Percentiles rank a stretch among this genome's conserved stretches.
These are phyloP conservation scores for Chironomus tentans DNA, from an alignment of 2,888 invertebrate species.

Conservation along the genomic window DNA sequence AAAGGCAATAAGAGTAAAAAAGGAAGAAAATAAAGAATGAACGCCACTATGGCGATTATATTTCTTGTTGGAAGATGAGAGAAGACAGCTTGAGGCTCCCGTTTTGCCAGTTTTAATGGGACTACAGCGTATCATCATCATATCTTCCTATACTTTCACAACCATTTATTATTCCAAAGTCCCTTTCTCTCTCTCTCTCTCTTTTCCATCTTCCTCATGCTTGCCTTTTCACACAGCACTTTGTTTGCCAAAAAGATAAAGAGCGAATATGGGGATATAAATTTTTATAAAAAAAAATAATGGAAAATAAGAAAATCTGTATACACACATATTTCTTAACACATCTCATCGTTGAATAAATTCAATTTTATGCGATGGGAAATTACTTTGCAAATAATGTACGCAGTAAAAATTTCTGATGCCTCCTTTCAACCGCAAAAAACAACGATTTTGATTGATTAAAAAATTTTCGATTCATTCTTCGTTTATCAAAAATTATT, in stretches of 20 bases:
- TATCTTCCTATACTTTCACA: conserved; percentile 17
- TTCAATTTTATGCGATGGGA: no score
- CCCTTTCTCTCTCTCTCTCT: not conserved
- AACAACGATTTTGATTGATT: no score
- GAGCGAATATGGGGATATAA: conserved; percentile 17
- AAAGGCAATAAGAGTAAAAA: not conserved
- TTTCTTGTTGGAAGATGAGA: not conserved
- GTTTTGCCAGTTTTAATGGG: conserved; percentile 18
- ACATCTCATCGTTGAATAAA: not conserved
- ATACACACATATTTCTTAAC: not conserved
- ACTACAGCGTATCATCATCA: conserved; percentile 20
- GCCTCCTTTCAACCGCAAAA: no score
- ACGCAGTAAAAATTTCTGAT: no score
- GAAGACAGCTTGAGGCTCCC: not conserved
- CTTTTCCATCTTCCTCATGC: not conserved
- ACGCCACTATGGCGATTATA: not conserved
- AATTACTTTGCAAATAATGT: no score
- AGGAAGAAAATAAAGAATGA: not conserved
- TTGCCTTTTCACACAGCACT: not conserved
- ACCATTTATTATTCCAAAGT: conserved; percentile 22
- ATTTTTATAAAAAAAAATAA: not conserved
- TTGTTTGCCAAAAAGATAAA: conserved; percentile 21
- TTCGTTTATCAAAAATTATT: no score
- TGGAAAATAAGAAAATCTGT: not conserved
- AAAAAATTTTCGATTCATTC: no score